Evolutionary conservation across 2,113 vertebrate genomes (phyloP), one percentile per base, ranked within the genome.

Genomic region (Tautogolabrus adspersus): DNA sequence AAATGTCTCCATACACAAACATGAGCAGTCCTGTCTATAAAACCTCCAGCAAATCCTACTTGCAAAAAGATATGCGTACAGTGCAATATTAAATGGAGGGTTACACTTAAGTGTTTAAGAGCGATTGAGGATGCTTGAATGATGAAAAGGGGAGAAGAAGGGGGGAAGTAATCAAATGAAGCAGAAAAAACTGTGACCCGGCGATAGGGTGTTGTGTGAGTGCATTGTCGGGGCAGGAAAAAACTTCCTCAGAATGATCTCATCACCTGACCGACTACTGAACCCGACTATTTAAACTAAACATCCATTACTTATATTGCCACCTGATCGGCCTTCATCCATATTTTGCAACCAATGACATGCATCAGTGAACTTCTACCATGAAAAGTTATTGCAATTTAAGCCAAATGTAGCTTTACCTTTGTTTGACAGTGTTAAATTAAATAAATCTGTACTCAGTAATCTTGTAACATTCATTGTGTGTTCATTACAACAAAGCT

Each of bases 231-330:
- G 42, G 23, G 26, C 0, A 57, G 58, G 16, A 52, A 66, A 75
- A 54, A 54, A 30, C 5, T 18, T 47, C 22, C 23, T 16, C 55
- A 70, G 73, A 58, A 73, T 73, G 59, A 73, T 55, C 47, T 81
- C 59, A 73, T 72, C 56, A 71, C 22, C 55, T 66, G 37, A 77
- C 46, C 60, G 5, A 40, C 30, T 70, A 46, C 15, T 75, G 61
- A 87, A 68, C 75, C 60, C 66, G 64, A 77, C 37, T 63, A 38
- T 38, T 75, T 59, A 34, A 64, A 54, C 10, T 54, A 59, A 3
- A 51, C 12, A 56, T 74, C n/a, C 12, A 26, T 40, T n/a, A 37
- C 42, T 10, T 38, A 51, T 34, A 8, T 11, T 72, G 52, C 55
- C 55, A 78, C 38, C 30, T 40, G 9, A 47, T 30, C 37, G 23